These are phyloP conservation scores for Ecdyonurus torrentis DNA, from an alignment of 2,888 invertebrate species.

Conservation along the genomic window DNA sequence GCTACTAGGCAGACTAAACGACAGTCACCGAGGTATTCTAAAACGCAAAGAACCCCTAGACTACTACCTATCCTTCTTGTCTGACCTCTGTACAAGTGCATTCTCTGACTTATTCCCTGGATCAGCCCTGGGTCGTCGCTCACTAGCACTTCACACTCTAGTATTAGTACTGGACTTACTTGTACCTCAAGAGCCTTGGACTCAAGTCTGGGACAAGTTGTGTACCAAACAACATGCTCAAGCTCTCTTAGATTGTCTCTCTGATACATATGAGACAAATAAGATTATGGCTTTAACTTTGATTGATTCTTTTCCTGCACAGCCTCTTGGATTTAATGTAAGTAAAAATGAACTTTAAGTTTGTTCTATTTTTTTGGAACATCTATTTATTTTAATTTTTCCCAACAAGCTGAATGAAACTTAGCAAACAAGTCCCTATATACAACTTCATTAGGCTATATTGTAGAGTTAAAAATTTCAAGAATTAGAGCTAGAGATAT, in stretches of 20 bases:
- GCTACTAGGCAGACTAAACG: slow-evolving; percentile 32
- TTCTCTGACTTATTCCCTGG: slow-evolving; percentile 39
- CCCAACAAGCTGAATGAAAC: neutral
- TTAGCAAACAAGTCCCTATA: too few relatives aligned
- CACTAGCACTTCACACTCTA: slow-evolving; percentile 38
- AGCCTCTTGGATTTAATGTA: slow-evolving; percentile 23
- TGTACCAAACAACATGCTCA: slow-evolving; percentile 24
- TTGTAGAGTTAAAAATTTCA: slow-evolving; percentile 11
- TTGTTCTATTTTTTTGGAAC: slow-evolving; percentile 16
- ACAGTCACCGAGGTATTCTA: slow-evolving; percentile 22
- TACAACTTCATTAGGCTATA: too few relatives aligned
- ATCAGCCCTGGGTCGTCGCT: slow-evolving; percentile 43
- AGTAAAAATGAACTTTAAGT: slow-evolving; percentile 13
- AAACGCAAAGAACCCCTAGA: slow-evolving; percentile 14
- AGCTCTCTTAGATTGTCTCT: slow-evolving; percentile 35
- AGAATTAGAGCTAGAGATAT: neutral
- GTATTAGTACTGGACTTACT: slow-evolving; percentile 21
- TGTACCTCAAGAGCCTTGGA: neutral
- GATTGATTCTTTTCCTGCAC: slow-evolving; percentile 26
- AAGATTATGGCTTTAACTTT: slow-evolving; percentile 46
- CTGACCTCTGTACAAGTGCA: slow-evolving; percentile 31
- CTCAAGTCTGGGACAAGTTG: neutral
- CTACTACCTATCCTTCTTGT: slow-evolving; percentile 31
- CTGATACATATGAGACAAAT: slow-evolving; percentile 63
- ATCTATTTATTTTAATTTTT: slow-evolving; percentile 10